These are phyloP conservation scores for Pheosia tremula DNA, from an alignment of 2,888 invertebrate species.

Conservation along the genomic window DNA sequence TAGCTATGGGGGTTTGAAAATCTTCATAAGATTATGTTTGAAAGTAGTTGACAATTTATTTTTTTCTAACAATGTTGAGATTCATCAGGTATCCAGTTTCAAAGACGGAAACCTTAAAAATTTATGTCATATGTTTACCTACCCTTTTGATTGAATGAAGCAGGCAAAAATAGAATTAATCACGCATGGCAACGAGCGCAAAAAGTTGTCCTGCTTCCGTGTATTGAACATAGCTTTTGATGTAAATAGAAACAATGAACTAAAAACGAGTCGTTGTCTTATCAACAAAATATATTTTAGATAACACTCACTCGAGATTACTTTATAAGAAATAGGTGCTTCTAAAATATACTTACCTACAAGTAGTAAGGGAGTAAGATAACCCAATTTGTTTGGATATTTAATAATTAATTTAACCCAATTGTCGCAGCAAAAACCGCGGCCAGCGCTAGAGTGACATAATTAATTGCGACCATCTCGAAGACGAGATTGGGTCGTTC, in stretches of 20 bases:
- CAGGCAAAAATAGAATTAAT: not conserved
- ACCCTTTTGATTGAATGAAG: not conserved
- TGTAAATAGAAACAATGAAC: not conserved
- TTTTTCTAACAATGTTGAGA: too few relatives aligned
- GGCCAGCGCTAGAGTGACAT: not conserved
- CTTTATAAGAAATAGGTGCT: not conserved
- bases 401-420: not conserved
- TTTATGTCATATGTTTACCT: not conserved
- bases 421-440: not conserved
- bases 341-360: not conserved
- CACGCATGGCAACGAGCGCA: not conserved
- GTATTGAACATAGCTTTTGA: not conserved
- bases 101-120: not conserved
- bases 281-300: not conserved
- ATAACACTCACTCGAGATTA: too few relatives aligned
- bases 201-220: not conserved
- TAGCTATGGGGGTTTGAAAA: not conserved
- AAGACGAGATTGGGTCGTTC: not conserved
- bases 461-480: not conserved
- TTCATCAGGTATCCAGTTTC: not conserved
- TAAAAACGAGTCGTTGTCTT: not conserved
- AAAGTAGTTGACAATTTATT: too few relatives aligned
- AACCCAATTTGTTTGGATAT: not conserved
- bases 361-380: not conserved
- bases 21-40: too few relatives aligned